These are phyloP conservation scores for Drosophila auraria DNA, from an alignment of 1,140 invertebrate genomes.

Conservation along the genomic window DNA sequence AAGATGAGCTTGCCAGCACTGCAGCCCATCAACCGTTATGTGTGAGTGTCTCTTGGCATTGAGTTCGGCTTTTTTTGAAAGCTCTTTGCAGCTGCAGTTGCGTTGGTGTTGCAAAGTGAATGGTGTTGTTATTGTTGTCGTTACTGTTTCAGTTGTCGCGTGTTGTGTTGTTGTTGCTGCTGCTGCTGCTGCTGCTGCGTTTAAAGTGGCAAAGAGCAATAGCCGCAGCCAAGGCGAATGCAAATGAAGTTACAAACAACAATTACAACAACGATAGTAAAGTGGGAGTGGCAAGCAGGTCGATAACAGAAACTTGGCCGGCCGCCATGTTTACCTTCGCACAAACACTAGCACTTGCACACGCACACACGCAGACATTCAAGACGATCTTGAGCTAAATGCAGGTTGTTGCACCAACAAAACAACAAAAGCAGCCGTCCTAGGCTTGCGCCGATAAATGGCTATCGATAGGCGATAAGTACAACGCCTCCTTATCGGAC, in stretches of 20 bases:
- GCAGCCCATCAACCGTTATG: slow-evolving; percentile 30
- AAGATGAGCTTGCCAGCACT: slow-evolving; percentile 3
- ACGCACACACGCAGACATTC: slow-evolving; percentile 22
- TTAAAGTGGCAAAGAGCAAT: slow-evolving; percentile 83
- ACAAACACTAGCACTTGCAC: slow-evolving; percentile 27
- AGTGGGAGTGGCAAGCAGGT: slow-evolving; percentile 63
- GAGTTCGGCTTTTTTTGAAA: slow-evolving; percentile 27
- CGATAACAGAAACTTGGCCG: slow-evolving; percentile 56
- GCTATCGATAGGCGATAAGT: slow-evolving; percentile 16
- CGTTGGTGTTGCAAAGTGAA: slow-evolving; percentile 36
- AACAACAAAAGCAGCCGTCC: slow-evolving; percentile 32
- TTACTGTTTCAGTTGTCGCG: slow-evolving; percentile 48
- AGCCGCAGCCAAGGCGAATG: slow-evolving; percentile 80
- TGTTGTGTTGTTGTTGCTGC: slow-evolving; percentile 46
- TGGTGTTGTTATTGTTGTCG: slow-evolving; percentile 43
- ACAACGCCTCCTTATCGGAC: not conserved
- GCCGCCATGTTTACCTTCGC: slow-evolving; percentile 60
- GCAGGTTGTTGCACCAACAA: slow-evolving; percentile 81
- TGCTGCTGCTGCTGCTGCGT: slow-evolving; percentile 23
- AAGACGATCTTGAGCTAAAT: slow-evolving; percentile 81
- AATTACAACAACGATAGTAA: slow-evolving; percentile 29
- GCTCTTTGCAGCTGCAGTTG: slow-evolving; percentile 36
- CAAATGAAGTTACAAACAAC: slow-evolving; percentile 55
- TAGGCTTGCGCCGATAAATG: slow-evolving; percentile 25
- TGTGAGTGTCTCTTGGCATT: slow-evolving; percentile 42